Conservation (phyloP, 2,797 vertebrate genomes). For the Meda fulgida region DNA sequence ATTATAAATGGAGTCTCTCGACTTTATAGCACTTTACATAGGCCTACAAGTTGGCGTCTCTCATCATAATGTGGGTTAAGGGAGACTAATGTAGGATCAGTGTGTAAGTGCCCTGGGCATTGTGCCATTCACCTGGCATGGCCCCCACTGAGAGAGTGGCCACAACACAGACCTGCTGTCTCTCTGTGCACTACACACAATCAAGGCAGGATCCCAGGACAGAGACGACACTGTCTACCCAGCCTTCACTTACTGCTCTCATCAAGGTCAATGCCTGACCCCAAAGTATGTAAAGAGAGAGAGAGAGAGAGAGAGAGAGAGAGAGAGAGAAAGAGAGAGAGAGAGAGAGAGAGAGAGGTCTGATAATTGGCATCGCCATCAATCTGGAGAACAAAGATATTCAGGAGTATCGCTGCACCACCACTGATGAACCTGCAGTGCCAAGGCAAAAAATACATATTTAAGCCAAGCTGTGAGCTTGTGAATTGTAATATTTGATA, state of each 20-base stretch:
- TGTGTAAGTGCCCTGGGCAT: slow-evolving; percentile 72
- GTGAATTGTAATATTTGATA: slow-evolving; percentile 6
- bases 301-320: slow-evolving; percentile 28
- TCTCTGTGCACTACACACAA: slow-evolving; percentile 60
- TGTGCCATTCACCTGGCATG: slow-evolving; percentile 75
- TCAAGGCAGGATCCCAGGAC: slow-evolving; percentile 74
- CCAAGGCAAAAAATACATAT: background rate
- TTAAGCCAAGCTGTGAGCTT: background rate
- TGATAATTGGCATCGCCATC: slow-evolving; percentile 29
- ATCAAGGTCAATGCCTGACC: slow-evolving; percentile 76
- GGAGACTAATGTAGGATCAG: slow-evolving; percentile 61
- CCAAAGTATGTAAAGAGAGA: slow-evolving; percentile 44
- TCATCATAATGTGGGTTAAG: slow-evolving; percentile 65
- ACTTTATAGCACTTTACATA: slow-evolving; percentile 11
- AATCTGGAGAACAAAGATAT: background rate
- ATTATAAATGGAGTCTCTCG: background rate
- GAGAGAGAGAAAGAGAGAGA: slow-evolving; percentile 21
- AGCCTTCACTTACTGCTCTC: slow-evolving; percentile 72
- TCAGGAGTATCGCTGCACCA: background rate
- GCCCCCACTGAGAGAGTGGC: slow-evolving; percentile 64
- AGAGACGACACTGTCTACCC: slow-evolving; percentile 63
- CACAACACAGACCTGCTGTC: slow-evolving; percentile 71
- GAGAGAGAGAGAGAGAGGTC: slow-evolving; percentile 26
- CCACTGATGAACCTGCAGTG: background rate
- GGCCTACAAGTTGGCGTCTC: slow-evolving; percentile 24